Evolutionary conservation across 37 sponge, comb jelly and placozoan genomes (phyloP).

Genomic region (Aplysina aerophoba): DNA sequence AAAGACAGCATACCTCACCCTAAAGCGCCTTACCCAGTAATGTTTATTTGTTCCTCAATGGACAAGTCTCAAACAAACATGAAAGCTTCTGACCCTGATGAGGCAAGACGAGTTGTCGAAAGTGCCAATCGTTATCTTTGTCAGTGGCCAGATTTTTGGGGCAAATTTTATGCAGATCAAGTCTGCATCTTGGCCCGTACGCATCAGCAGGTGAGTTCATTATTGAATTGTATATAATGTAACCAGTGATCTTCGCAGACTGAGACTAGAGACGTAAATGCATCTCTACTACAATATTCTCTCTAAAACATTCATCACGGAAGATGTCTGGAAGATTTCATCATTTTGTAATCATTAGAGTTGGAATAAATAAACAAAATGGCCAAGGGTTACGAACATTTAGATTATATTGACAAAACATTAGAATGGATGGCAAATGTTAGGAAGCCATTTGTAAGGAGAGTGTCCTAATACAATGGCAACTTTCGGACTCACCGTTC

Average conservation of each 20-base stretch:
- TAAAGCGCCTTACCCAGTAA: slow-evolving; percentile 27
- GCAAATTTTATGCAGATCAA: not conserved
- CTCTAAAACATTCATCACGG: not conserved
- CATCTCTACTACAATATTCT: not conserved
- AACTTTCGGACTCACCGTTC: not conserved
- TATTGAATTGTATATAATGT: no score
- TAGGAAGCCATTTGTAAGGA: not conserved
- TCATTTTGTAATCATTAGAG: not conserved
- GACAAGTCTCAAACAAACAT: not conserved
- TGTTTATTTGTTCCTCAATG: slow-evolving; percentile 38
- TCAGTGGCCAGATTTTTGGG: slow-evolving; percentile 48
- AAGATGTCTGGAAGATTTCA: not conserved
- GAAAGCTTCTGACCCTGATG: not conserved
- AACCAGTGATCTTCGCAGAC: no score
- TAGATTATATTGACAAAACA: not conserved
- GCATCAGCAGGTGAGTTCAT: slow-evolving; percentile 43
- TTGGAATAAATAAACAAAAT: not conserved
- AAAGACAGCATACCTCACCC: slow-evolving; percentile 23
- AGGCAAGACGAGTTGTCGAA: not conserved
- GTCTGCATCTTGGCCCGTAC: slow-evolving; percentile 50
- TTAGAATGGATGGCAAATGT: no score
- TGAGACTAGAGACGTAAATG: no score
- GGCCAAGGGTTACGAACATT: no score
- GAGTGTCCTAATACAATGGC: not conserved
- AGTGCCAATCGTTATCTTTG: slow-evolving; percentile 17